Evolutionary conservation across 2,113 vertebrate species (phyloP).

Genomic region (Grus americana): DNA sequence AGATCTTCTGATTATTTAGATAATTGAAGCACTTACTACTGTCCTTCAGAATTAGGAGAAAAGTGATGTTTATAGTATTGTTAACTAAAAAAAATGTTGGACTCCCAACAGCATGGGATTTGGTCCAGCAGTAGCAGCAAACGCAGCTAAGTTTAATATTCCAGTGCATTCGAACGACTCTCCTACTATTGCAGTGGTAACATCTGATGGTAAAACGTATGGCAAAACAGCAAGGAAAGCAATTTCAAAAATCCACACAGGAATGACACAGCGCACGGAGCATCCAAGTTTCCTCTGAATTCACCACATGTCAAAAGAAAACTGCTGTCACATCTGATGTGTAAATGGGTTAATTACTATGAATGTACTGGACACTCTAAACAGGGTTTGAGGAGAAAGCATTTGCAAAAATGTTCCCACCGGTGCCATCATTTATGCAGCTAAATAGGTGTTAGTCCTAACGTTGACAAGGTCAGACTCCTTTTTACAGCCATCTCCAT

Average conservation of each 20-base stretch:
- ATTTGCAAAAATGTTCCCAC: slow-evolving; percentile 17
- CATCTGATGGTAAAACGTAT: background rate
- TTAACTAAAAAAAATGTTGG: slow-evolving; percentile 21
- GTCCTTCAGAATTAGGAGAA: slow-evolving; percentile 37
- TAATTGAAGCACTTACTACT: slow-evolving; percentile 30
- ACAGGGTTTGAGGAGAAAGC: background rate
- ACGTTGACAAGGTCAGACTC: slow-evolving; percentile 47
- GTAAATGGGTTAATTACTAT: background rate
- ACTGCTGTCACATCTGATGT: background rate
- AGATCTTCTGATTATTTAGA: slow-evolving; percentile 39
- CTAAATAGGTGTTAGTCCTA: slow-evolving; percentile 58
- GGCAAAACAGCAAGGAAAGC: background rate
- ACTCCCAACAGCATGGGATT: background rate
- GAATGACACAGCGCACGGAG: background rate
- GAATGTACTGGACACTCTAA: background rate
- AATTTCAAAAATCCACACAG: background rate
- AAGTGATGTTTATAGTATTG: slow-evolving; percentile 36
- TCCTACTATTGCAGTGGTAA: background rate
- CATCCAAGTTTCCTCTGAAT: background rate
- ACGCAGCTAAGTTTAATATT: background rate
- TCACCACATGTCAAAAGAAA: background rate
- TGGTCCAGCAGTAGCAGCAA: slow-evolving; percentile 1
- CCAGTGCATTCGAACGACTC: background rate
- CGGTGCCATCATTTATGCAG: slow-evolving; percentile 7
- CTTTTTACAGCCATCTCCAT: slow-evolving; percentile 47